A percentile compares a stretch with the other conserved stretches of the same genome.
phyloP scores from a whole-genome alignment of 2,113 vertebrate species.

The Oxygymnocypris stewartii region DNA sequence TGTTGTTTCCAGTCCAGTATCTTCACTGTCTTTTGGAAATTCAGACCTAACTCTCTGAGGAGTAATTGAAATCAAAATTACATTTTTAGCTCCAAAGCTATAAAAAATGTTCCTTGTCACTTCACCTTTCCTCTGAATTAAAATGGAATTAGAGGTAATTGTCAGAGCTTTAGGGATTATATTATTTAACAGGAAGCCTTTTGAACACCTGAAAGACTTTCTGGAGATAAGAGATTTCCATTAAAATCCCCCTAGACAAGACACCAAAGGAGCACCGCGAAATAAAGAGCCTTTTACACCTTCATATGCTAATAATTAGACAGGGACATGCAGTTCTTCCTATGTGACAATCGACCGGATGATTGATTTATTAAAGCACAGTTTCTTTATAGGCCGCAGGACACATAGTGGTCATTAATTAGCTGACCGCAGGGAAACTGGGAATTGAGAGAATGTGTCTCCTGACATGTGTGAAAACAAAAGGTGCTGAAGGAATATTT shows the following conservation, averaged over 20 bases:
- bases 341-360: constrained; percentile 62
- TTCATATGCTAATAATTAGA: constrained; percentile 68
- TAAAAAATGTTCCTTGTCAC: constrained; percentile 64
- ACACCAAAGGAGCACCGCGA: constrained; percentile 61
- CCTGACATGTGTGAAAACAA: background rate
- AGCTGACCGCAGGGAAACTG: constrained; percentile 20
- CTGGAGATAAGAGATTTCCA: constrained; percentile 70
- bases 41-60: constrained; percentile 37
- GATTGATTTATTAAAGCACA: constrained; percentile 67
- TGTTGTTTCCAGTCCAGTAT: constrained; percentile 12
- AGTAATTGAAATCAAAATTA: constrained; percentile 69
- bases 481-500: background rate
- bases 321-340: constrained; percentile 55
- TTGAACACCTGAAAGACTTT: constrained; percentile 72
- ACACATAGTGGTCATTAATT: constrained; percentile 45
- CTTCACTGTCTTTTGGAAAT: constrained; percentile 44
- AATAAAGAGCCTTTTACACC: constrained; percentile 67
- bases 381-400: constrained; percentile 18
- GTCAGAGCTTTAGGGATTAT: constrained; percentile 71
- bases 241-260: constrained; percentile 69
- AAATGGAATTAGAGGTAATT: constrained; percentile 75
- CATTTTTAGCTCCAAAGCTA: constrained; percentile 53
- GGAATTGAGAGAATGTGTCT: background rate
- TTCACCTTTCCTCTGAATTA: constrained; percentile 73
- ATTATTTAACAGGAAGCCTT: constrained; percentile 68